These are phyloP conservation scores for Ptilonorhynchus violaceus DNA, from an alignment of 2,113 vertebrate species.

Conservation along the genomic window DNA sequence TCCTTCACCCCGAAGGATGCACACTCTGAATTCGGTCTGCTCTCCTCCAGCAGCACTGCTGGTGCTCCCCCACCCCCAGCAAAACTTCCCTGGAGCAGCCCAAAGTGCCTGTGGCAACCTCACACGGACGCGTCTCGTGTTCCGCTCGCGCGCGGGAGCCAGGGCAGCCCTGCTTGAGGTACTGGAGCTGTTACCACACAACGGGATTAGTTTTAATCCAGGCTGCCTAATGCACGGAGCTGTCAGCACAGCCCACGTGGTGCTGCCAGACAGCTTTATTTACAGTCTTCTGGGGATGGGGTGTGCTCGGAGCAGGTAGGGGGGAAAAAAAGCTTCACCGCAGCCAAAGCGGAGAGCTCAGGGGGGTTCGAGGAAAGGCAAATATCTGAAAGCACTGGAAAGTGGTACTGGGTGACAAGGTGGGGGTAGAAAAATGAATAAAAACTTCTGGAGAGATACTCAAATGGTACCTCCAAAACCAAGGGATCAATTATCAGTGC, in stretches of 20 bases:
- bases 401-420: background rate
- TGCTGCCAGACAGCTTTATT: constrained; percentile 1
- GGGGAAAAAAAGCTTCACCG: background rate
- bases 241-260: background rate
- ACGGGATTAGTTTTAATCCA: constrained; percentile 54
- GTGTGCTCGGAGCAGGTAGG: background rate
- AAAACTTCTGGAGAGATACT: background rate
- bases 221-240: constrained; percentile 1
- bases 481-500: background rate
- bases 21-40: background rate
- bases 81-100: background rate
- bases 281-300: background rate
- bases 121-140: fast-evolving
- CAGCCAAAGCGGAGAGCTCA: background rate
- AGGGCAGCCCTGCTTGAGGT: background rate
- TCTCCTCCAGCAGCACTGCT: background rate
- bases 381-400: background rate
- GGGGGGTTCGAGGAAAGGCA: background rate
- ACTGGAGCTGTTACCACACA: background rate
- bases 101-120: background rate
- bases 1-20: fast-evolving
- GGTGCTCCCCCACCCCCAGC: background rate
- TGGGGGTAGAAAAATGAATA: background rate
- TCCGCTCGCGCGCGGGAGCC: background rate
- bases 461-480: background rate